phyloP scores from a whole-genome alignment of 2,113 vertebrate species.

The Carlito syrichta region DNA sequence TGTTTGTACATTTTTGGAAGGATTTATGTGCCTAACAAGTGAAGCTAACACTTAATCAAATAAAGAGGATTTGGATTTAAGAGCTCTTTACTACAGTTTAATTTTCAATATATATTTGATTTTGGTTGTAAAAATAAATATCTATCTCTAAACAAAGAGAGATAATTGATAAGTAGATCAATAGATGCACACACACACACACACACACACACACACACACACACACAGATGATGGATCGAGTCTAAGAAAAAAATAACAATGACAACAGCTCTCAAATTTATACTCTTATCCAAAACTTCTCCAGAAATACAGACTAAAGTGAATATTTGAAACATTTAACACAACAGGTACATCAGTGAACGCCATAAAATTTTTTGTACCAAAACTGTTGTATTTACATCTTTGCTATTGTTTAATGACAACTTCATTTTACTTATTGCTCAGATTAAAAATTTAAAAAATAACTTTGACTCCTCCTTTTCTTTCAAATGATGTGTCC shows the following conservation, averaged over 20 bases:
- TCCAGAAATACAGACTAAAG: no score
- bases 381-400: not conserved
- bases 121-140: not conserved
- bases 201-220: no score
- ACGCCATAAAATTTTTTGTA: not conserved
- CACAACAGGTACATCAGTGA: not conserved
- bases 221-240: not conserved
- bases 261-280: not conserved
- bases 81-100: not conserved
- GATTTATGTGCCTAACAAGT: not conserved
- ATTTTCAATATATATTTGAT: not conserved
- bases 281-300: not conserved
- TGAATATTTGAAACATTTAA: not conserved
- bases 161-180: not conserved
- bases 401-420: not conserved
- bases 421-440: not conserved
- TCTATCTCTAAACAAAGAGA: not conserved
- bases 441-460: not conserved
- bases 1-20: not conserved
- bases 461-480: not conserved
- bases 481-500: not conserved
- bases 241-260: not conserved
- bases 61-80: not conserved
- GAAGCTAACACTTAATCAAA: not conserved
- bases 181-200: not conserved